Evolutionary conservation across 2,113 vertebrate genomes (phyloP), one percentile per base, ranked within the genome.

Genomic region (Cacatua alba): DNA sequence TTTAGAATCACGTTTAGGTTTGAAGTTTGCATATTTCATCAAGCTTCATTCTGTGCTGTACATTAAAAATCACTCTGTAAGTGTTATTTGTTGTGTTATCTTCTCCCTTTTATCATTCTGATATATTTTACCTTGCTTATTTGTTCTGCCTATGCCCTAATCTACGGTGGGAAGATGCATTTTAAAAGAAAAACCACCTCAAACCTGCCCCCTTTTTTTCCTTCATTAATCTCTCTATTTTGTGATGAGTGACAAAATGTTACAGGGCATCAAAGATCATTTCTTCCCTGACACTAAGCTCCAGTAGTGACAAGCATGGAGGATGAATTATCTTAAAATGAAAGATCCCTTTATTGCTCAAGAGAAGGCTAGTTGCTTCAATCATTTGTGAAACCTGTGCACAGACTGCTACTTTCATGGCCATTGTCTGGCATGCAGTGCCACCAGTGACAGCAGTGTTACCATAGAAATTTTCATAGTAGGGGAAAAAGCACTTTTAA

Each of bases 1-100:
- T 93, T 86, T 69, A 91, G 84, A 49, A 71, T 92, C 28, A 10
- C 0, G 2, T 92, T 79, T 90, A 68, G 17, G 43, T 92, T 60
- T 91, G 53, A 86, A 90, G 55, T 68, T 71, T 88, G 79, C 92
- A 88, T 90, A 88, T 93, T 94, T 94, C n/a, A 89, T 93, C 77
- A 86, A 86, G 64, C 29, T 76, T 89, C 49, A 18, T 92, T 90
- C 69, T 92, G 16, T 69, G 25, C 51, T 68, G 33, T 49, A 21
- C n/a, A 39, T 88, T 81, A 93, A 93, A 88, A 70, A 65, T 82
- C 20, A 75, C 41, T 91, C 53, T 62, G n/a, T 39, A 39, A 39
- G 39, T 74, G 75, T 62, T 77, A 55, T 74, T 94, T 86, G 25
- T 83, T 75, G 52, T 48, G 13, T 3, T 76, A 52, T 59, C 53